These are phyloP conservation scores for Pyrocephalus nanus DNA, from an alignment of 2,797 vertebrate genomes.

Conservation along the genomic window DNA sequence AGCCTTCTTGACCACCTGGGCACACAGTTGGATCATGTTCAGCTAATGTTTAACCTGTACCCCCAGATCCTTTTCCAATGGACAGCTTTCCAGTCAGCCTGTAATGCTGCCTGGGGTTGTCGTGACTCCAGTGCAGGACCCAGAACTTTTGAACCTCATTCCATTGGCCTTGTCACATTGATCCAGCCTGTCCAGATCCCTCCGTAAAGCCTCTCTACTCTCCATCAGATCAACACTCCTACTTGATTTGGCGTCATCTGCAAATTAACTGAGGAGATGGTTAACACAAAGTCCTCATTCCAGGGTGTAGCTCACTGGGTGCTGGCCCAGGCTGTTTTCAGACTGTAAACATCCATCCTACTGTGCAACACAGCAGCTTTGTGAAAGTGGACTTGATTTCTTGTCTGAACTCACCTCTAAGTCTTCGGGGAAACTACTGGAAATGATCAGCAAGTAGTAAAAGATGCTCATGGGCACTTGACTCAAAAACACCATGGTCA, in stretches of 20 bases:
- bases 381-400: background rate
- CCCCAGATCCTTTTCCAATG: background rate
- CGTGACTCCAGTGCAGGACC: background rate
- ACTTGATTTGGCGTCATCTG: rapidly evolving
- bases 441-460: background rate
- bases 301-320: background rate
- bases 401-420: background rate
- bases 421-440: background rate
- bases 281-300: background rate
- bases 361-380: background rate
- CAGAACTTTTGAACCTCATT: background rate
- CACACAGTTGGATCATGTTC: background rate
- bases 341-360: background rate
- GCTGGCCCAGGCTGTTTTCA: background rate
- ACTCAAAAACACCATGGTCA: rapidly evolving
- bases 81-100: background rate
- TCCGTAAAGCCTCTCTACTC: background rate
- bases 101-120: background rate
- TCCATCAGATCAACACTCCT: background rate
- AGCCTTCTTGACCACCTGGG: background rate
- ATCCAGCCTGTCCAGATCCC: background rate
- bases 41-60: background rate
- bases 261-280: rapidly evolving
- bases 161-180: rapidly evolving
- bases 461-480: background rate